Conservation (phyloP, 2,113 vertebrate species). For the Misgurnus mizolepis region DNA sequence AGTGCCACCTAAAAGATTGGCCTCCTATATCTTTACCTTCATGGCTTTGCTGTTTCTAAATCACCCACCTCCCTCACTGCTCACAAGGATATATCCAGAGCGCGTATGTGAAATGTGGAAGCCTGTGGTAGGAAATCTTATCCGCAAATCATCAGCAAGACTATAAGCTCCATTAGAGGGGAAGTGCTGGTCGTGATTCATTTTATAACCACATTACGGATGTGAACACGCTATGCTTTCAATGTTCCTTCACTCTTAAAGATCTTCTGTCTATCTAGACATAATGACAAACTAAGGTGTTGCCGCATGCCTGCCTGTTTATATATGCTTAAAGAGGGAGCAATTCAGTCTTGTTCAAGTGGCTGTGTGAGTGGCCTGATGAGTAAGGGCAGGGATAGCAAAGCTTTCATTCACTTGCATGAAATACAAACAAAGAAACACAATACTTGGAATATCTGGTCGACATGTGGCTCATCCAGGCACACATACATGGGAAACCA, state of each 20-base stretch:
- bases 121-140: slow-evolving; percentile 24
- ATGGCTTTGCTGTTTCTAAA: neutral
- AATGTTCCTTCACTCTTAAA: slow-evolving; percentile 20
- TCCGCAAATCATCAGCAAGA: slow-evolving; percentile 34
- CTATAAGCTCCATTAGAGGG: slow-evolving; percentile 37
- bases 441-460: neutral
- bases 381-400: slow-evolving; percentile 7
- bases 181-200: slow-evolving; percentile 20
- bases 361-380: neutral
- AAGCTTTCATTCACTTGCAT: neutral
- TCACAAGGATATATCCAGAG: slow-evolving; percentile 21
- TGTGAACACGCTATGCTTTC: slow-evolving; percentile 16
- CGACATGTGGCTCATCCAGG: slow-evolving; percentile 1
- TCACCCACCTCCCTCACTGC: neutral
- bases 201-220: slow-evolving; percentile 37
- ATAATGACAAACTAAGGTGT: slow-evolving; percentile 29
- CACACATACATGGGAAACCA: slow-evolving; percentile 9
- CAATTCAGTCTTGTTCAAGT: slow-evolving; percentile 16
- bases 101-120: slow-evolving; percentile 14
- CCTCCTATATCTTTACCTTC: neutral
- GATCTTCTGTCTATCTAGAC: neutral
- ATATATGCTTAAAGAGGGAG: neutral
- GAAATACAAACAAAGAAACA: slow-evolving; percentile 1
- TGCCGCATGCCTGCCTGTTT: neutral
- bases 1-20: neutral